Conservation (phyloP, 1,140 invertebrate species). For the Sminthurides bifidus region DNA sequence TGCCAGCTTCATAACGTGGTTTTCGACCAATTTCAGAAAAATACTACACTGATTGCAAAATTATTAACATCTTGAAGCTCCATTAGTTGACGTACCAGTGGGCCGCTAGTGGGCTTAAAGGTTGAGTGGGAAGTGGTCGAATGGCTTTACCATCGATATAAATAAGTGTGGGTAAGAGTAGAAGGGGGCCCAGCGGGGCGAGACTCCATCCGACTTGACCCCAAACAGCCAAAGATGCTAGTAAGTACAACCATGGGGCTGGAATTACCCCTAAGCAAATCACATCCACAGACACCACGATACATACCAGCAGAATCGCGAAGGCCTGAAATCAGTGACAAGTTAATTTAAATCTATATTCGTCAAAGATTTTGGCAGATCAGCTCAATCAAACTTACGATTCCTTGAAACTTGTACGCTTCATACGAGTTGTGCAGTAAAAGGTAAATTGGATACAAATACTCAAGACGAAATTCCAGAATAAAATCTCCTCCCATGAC, state of each 20-base stretch:
- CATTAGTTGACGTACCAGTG: slow-evolving; percentile 86
- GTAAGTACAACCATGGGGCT: slow-evolving; percentile 44
- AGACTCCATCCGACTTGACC: slow-evolving; percentile 27
- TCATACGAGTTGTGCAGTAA: slow-evolving; percentile 91
- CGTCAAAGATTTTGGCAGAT: background rate
- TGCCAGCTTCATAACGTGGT: too few species aligned
- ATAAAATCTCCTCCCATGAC: slow-evolving; percentile 94
- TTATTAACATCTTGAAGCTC: slow-evolving; percentile 3
- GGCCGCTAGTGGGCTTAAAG: slow-evolving; percentile 92
- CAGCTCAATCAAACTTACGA: slow-evolving; percentile 55
- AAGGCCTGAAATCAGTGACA: slow-evolving; percentile 67
- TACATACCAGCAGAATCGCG: slow-evolving; percentile 95
- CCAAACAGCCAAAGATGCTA: slow-evolving; percentile 30
- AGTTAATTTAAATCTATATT: background rate
- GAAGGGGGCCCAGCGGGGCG: slow-evolving; percentile 25
- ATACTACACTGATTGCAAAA: background rate
- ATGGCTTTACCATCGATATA: slow-evolving; percentile 30
- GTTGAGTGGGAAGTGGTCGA: slow-evolving; percentile 61
- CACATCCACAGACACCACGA: slow-evolving; percentile 95
- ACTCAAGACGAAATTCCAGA: slow-evolving; percentile 97
- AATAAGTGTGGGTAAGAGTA: slow-evolving; percentile 29
- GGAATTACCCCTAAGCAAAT: slow-evolving; percentile 99
- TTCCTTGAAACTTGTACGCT: slow-evolving; percentile 96
- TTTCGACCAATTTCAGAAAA: too few species aligned
- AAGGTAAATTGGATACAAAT: slow-evolving; percentile 97